Percentiles rank a stretch among this genome's conserved stretches.
Evolutionary conservation across 2,888 invertebrate genomes (phyloP).

Genomic region (Melangyna quadrimaculata): DNA sequence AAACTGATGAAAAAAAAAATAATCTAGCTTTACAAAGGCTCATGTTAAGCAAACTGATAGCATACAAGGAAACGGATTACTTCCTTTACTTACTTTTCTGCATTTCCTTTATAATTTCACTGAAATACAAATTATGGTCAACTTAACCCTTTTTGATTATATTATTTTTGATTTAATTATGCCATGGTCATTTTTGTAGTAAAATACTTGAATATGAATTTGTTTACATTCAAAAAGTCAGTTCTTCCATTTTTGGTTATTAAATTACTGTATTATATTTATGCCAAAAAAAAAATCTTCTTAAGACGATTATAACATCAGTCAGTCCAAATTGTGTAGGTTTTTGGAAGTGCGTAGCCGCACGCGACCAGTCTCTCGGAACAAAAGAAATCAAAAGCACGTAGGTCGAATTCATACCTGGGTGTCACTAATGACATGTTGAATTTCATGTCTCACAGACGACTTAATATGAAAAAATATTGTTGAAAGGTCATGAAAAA

Average conservation of each 20-base stretch:
- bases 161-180: background rate
- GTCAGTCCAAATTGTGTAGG: background rate
- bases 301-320: background rate
- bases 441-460: background rate
- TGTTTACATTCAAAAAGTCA: background rate
- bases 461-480: background rate
- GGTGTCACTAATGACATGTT: background rate
- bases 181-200: background rate
- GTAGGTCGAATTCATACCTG: background rate
- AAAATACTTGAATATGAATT: background rate
- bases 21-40: no score
- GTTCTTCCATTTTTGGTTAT: background rate
- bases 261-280: background rate
- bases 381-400: background rate
- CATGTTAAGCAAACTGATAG: no score
- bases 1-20: no score
- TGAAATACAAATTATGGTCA: background rate
- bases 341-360: background rate
- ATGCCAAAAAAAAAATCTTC: background rate
- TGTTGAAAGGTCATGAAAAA: background rate
- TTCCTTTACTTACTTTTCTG: background rate
- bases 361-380: slow-evolving; percentile 3
- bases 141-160: background rate
- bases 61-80: background rate
- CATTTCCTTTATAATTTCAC: background rate